Evolutionary conservation across 1,140 invertebrate species (phyloP).

Genomic region (Magallana ariakensis): DNA sequence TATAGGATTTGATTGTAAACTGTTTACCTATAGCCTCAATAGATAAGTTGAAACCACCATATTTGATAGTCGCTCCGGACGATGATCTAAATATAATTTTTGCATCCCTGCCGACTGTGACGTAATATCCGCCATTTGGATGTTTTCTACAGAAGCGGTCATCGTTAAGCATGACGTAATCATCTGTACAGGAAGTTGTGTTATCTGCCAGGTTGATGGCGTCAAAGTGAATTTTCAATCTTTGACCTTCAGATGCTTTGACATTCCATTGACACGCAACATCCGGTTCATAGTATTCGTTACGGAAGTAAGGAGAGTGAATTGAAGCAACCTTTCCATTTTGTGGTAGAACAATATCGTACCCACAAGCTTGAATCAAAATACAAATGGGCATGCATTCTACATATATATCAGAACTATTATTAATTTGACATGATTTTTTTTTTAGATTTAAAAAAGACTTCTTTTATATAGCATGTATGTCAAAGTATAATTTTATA

Average conservation of each 20-base stretch:
- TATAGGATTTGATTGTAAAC: background rate
- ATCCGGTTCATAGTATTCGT: conserved; percentile 58
- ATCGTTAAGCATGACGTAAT: conserved; percentile 47
- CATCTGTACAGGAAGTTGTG: conserved; percentile 18
- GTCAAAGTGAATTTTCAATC: conserved; percentile 48
- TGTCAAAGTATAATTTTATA: too few relatives aligned
- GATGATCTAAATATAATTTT: conserved; percentile 48
- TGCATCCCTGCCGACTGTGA: conserved; percentile 8
- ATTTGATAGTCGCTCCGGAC: conserved; percentile 14
- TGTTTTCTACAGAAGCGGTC: conserved; percentile 18
- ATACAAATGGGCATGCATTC: background rate
- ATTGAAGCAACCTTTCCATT: conserved; percentile 52
- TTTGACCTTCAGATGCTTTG: conserved; percentile 50
- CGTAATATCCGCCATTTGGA: conserved; percentile 31
- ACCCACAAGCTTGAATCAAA: conserved; percentile 53
- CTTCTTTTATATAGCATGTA: too few relatives aligned
- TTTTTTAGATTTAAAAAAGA: too few relatives aligned
- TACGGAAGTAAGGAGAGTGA: conserved; percentile 54
- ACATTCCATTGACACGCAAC: conserved; percentile 60
- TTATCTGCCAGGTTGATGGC: conserved; percentile 39
- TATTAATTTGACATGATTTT: too few relatives aligned
- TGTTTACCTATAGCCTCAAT: conserved; percentile 45
- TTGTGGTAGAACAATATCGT: conserved; percentile 51
- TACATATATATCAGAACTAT: too few relatives aligned
- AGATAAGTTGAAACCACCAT: conserved; percentile 49